These are phyloP conservation scores for Styela plicata DNA, from an alignment of 23 tunicate genomes.

Conservation along the genomic window DNA sequence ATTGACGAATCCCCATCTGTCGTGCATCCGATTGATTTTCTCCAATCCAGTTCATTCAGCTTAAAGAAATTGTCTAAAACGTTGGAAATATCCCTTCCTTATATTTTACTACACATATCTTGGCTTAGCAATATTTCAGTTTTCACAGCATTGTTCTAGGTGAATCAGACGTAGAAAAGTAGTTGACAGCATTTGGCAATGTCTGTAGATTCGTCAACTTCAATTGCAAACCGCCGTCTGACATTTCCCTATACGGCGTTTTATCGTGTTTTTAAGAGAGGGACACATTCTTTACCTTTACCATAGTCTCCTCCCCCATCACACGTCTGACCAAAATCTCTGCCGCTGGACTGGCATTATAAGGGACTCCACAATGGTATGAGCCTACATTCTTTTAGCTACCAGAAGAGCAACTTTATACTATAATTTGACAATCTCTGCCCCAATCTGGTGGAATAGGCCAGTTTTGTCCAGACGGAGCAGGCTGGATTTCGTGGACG, in stretches of 20 bases:
- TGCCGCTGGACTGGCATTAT: slow-evolving; percentile 27
- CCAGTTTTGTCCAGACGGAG: slow-evolving; percentile 39
- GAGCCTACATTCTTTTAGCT: slow-evolving; percentile 26
- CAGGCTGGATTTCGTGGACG: no score
- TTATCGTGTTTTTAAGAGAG: slow-evolving; percentile 22
- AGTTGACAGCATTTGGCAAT: slow-evolving; percentile 23
- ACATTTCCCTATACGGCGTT: slow-evolving; percentile 30
- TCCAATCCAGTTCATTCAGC: slow-evolving; percentile 63
- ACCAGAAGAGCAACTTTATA: slow-evolving; percentile 37
- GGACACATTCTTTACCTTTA: slow-evolving; percentile 31
- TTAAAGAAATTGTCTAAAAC: slow-evolving; percentile 45
- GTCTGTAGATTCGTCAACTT: slow-evolving; percentile 2
- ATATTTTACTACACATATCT: no score
- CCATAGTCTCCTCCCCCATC: slow-evolving; percentile 29
- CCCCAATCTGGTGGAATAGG: slow-evolving; percentile 29
- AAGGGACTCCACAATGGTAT: slow-evolving; percentile 30
- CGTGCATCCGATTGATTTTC: slow-evolving; percentile 35
- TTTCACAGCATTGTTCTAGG: slow-evolving; percentile 14
- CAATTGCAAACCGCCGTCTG: slow-evolving; percentile 18
- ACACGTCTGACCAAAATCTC: slow-evolving; percentile 21
- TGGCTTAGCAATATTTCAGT: slow-evolving; percentile 30
- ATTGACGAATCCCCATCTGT: slow-evolving; percentile 54
- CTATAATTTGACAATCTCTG: slow-evolving; percentile 27
- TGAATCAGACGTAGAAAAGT: not conserved
- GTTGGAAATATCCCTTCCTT: no score